Conservation (phyloP, 2,113 vertebrate species). For the Sphaerodactylus townsendi region DNA sequence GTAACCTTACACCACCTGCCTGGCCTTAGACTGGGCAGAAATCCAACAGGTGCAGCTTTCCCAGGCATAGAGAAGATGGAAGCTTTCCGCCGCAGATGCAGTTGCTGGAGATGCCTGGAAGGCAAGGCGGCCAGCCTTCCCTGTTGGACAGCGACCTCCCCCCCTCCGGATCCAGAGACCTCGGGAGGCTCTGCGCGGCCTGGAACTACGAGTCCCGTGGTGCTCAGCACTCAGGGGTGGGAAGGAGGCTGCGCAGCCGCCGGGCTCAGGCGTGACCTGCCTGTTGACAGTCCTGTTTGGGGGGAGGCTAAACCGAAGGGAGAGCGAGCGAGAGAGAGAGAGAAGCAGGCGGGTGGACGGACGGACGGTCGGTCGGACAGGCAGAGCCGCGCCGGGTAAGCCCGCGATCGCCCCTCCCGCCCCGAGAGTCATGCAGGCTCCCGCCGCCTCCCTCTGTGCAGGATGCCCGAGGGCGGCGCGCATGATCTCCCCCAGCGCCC, state of each 20-base stretch:
- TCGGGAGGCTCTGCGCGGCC: background rate
- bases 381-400: background rate
- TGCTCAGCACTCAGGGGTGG: background rate
- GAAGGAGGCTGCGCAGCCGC: slow-evolving; percentile 7
- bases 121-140: background rate
- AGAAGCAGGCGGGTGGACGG: too few species aligned
- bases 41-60: background rate
- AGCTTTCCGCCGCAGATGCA: background rate
- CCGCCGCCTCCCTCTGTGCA: background rate
- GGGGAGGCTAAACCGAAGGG: background rate
- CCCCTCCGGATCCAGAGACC: background rate
- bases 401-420: background rate
- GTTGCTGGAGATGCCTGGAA: background rate
- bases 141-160: too few species aligned
- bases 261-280: background rate
- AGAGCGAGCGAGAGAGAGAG: background rate
- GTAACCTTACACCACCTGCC: too few species aligned
- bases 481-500: background rate
- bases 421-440: background rate
- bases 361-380: too few species aligned
- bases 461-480: background rate
- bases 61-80: too few species aligned
- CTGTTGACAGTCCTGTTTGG: slow-evolving; percentile 9
- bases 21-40: too few species aligned
- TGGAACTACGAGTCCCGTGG: slow-evolving; percentile 21